Evolutionary conservation across 2,888 invertebrate genomes (phyloP).

Genomic region (Hydraecia micacea): DNA sequence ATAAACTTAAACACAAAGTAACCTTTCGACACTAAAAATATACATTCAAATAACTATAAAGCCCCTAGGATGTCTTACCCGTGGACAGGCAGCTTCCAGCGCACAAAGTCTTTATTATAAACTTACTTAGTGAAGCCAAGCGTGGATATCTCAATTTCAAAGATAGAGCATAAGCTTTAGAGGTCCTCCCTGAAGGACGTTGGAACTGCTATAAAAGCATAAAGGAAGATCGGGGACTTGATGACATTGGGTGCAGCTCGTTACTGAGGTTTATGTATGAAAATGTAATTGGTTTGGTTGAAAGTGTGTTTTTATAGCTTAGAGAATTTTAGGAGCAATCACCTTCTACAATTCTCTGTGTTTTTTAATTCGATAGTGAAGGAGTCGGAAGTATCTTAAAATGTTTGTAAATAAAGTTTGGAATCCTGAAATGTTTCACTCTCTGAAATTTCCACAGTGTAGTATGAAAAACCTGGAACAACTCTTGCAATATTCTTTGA

Average conservation of each 20-base stretch:
- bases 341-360: no score
- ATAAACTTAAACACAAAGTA: neutral
- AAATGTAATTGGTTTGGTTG: conserved; percentile 45
- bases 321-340: neutral
- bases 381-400: neutral
- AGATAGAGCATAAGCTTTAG: conserved; percentile 61
- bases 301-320: neutral
- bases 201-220: conserved; percentile 54
- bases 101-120: conserved; percentile 61
- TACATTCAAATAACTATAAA: conserved; percentile 27
- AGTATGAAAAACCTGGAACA: neutral
- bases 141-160: conserved; percentile 67
- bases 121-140: conserved; percentile 65
- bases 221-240: conserved; percentile 60
- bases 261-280: conserved; percentile 27
- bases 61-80: conserved; percentile 33
- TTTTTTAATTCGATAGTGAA: neutral
- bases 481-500: neutral
- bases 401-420: neutral
- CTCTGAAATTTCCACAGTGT: neutral
- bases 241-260: conserved; percentile 46
- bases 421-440: neutral
- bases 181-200: conserved; percentile 60
- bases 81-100: conserved; percentile 37
- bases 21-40: conserved; percentile 18